These are phyloP conservation scores for Calyptomena viridis DNA, from an alignment of 2,113 vertebrate genomes.

Conservation along the genomic window DNA sequence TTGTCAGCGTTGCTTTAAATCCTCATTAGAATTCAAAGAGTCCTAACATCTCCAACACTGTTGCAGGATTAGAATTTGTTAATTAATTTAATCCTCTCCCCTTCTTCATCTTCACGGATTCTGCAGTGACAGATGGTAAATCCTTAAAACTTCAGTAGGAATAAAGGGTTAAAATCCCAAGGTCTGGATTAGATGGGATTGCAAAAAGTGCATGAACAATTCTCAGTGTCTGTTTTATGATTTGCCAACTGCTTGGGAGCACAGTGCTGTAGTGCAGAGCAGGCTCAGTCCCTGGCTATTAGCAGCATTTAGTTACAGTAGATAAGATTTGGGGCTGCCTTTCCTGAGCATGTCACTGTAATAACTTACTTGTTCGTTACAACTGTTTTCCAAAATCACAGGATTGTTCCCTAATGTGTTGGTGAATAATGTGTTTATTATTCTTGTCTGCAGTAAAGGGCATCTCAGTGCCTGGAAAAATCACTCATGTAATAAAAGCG, in stretches of 20 bases:
- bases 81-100: slow-evolving; percentile 59
- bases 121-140: slow-evolving; percentile 34
- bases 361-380: slow-evolving; percentile 25
- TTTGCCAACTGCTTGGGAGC: background rate
- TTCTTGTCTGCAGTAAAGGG: slow-evolving; percentile 33
- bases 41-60: background rate
- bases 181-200: slow-evolving; percentile 37
- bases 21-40: slow-evolving; percentile 52
- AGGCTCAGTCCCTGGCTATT: background rate
- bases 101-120: background rate
- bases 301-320: slow-evolving; percentile 8
- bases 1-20: slow-evolving; percentile 3
- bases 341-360: background rate
- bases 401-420: slow-evolving; percentile 21
- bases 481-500: slow-evolving; percentile 50
- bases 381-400: background rate
- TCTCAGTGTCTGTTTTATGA: background rate
- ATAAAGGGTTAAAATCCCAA: slow-evolving; percentile 60
- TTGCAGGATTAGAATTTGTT: slow-evolving; percentile 51
- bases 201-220: background rate
- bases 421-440: slow-evolving; percentile 57
- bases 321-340: background rate
- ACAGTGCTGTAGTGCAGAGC: background rate
- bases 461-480: slow-evolving; percentile 45
- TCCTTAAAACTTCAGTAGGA: slow-evolving; percentile 2